These are phyloP conservation scores for Hormaphis cornu DNA, from an alignment of 1,140 invertebrate species.

Conservation along the genomic window DNA sequence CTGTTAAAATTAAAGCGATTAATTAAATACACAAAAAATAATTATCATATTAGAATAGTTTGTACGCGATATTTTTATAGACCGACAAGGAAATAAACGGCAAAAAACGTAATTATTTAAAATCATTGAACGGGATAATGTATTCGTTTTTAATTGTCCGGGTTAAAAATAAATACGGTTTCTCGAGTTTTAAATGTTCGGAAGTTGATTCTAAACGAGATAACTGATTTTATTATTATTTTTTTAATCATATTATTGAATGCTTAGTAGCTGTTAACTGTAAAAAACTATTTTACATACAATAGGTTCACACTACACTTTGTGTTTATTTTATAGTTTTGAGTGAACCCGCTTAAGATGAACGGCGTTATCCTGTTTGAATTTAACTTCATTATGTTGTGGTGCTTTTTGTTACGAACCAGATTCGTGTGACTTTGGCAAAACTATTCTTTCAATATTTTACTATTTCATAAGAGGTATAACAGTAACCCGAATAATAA, in stretches of 20 bases:
- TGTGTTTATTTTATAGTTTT: not conserved
- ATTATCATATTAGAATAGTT: conserved; percentile 12
- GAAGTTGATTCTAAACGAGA: not conserved
- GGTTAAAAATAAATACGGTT: not conserved
- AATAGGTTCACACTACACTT: not conserved
- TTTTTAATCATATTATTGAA: not conserved
- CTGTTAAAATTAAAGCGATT: not conserved
- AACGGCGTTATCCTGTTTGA: not conserved
- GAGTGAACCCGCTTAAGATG: not conserved
- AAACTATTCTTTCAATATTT: too few relatives aligned
- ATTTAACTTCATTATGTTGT: not conserved
- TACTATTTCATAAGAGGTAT: too few relatives aligned
- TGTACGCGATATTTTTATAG: not conserved
- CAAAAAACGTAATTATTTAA: conserved; percentile 12
- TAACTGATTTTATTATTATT: not conserved
- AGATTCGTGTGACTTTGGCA: too few relatives aligned
- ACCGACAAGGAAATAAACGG: not conserved
- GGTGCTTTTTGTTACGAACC: too few relatives aligned
- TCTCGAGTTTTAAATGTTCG: not conserved
- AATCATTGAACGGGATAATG: conserved; percentile 9
- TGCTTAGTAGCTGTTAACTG: not conserved
- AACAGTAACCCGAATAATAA: too few relatives aligned
- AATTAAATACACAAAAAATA: not conserved
- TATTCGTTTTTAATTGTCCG: conserved; percentile 14
- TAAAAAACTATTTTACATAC: conserved; percentile 7